These are phyloP conservation scores for Lamellibrachia satsuma DNA, from an alignment of 2,888 invertebrate species.

Conservation along the genomic window DNA sequence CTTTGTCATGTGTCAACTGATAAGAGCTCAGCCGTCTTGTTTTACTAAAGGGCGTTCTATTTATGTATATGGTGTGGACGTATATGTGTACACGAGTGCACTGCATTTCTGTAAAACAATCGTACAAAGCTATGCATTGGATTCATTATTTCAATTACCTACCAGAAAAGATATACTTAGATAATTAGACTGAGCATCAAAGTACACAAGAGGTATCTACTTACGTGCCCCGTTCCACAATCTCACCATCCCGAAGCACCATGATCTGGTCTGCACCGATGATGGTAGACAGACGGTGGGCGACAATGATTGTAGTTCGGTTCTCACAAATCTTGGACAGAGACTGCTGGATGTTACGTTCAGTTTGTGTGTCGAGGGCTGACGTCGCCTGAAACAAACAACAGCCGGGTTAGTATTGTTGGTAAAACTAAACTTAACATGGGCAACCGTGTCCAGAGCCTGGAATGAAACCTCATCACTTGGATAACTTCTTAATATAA, in stretches of 20 bases:
- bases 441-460: no score
- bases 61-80: not conserved
- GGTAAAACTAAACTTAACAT: not conserved
- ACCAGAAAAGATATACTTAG: not conserved
- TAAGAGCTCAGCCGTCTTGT: no score
- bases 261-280: conserved; percentile 94
- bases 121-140: no score
- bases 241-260: conserved; percentile 89
- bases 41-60: no score
- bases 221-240: conserved; percentile 88
- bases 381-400: conserved; percentile 70
- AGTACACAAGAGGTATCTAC: conserved; percentile 45
- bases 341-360: conserved; percentile 86
- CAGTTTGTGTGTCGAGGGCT: conserved; percentile 93
- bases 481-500: not conserved
- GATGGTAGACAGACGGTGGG: conserved; percentile 90
- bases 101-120: not conserved
- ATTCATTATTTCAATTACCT: not conserved
- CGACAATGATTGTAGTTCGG: conserved; percentile 91
- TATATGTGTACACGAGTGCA: not conserved
- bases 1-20: no score
- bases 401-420: not conserved
- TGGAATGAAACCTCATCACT: no score
- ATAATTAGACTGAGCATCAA: not conserved
- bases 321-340: conserved; percentile 81